Evolutionary conservation across 1,140 invertebrate genomes (phyloP).

Genomic region (Trypoxylus dichotomus): DNA sequence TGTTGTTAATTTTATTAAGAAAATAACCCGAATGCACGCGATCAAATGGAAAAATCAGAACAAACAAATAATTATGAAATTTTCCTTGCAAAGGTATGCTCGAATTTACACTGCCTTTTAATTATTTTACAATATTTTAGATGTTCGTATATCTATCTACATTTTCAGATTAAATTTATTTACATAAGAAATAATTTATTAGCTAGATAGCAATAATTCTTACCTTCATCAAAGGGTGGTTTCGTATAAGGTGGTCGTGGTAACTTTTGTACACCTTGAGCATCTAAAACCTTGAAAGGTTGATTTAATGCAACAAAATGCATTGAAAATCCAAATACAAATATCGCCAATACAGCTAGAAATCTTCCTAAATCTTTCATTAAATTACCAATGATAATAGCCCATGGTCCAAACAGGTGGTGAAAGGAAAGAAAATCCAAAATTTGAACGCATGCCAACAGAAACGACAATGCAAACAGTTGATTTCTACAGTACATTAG

Average conservation of each 20-base stretch:
- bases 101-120: too few species aligned
- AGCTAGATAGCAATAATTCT: slow-evolving; percentile 44
- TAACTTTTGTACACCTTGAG: slow-evolving; percentile 59
- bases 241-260: slow-evolving; percentile 53
- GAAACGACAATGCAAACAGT: slow-evolving; percentile 90
- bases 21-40: too few species aligned
- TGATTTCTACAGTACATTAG: slow-evolving; percentile 93
- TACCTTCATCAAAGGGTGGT: slow-evolving; percentile 75
- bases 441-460: slow-evolving; percentile 95
- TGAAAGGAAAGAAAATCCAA: slow-evolving; percentile 97
- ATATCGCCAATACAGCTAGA: slow-evolving; percentile 94
- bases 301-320: slow-evolving; percentile 95
- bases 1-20: too few species aligned
- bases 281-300: slow-evolving; percentile 72
- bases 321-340: slow-evolving; percentile 98
- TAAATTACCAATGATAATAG: slow-evolving; percentile 86
- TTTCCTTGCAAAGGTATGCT: too few species aligned
- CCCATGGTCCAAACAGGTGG: slow-evolving; percentile 98
- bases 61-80: too few species aligned
- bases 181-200: neutral
- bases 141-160: neutral
- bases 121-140: too few species aligned
- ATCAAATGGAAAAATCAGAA: too few species aligned
- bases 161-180: neutral
- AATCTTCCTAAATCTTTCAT: slow-evolving; percentile 94